Conservation (phyloP, 2,113 vertebrate species). For the Cephalopterus ornatus region DNA sequence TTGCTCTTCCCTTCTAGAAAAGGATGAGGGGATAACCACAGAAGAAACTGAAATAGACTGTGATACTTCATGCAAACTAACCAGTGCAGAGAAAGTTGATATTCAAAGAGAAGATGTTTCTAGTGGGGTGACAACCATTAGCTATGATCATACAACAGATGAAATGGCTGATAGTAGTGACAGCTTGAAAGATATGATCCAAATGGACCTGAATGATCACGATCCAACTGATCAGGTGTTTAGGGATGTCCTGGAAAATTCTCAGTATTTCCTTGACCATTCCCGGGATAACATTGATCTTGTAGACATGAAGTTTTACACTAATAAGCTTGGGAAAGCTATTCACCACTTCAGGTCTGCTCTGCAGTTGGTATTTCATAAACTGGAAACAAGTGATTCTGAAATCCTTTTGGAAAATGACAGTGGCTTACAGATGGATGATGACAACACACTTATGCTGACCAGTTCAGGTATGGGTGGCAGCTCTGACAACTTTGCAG, state of each 20-base stretch:
- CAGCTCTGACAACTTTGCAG: slow-evolving; percentile 69
- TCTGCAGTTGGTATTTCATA: slow-evolving; percentile 86
- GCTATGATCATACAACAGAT: slow-evolving; percentile 57
- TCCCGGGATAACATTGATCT: slow-evolving; percentile 71
- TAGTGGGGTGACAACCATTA: slow-evolving; percentile 58
- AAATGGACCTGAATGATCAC: slow-evolving; percentile 78
- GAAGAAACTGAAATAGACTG: slow-evolving; percentile 39
- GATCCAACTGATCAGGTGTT: slow-evolving; percentile 75
- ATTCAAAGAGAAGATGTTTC: slow-evolving; percentile 72
- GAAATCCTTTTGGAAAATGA: slow-evolving; percentile 74
- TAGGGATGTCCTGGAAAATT: slow-evolving; percentile 77
- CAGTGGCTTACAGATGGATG: slow-evolving; percentile 69
- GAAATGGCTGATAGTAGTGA: slow-evolving; percentile 71
- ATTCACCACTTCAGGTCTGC: slow-evolving; percentile 85
- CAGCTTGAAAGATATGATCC: slow-evolving; percentile 76
- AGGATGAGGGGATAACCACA: slow-evolving; percentile 26
- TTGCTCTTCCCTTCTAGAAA: slow-evolving; percentile 45
- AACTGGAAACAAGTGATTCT: slow-evolving; percentile 76
- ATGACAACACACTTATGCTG: slow-evolving; percentile 60
- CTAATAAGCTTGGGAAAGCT: slow-evolving; percentile 82
- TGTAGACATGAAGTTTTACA: slow-evolving; percentile 79
- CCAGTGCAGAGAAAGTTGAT: slow-evolving; percentile 66
- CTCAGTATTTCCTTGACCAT: slow-evolving; percentile 69
- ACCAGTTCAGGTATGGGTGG: slow-evolving; percentile 60
- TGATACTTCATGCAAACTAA: slow-evolving; percentile 53